These are phyloP conservation scores for Apodemia mormo DNA, from an alignment of 2,888 invertebrate genomes.

Conservation along the genomic window DNA sequence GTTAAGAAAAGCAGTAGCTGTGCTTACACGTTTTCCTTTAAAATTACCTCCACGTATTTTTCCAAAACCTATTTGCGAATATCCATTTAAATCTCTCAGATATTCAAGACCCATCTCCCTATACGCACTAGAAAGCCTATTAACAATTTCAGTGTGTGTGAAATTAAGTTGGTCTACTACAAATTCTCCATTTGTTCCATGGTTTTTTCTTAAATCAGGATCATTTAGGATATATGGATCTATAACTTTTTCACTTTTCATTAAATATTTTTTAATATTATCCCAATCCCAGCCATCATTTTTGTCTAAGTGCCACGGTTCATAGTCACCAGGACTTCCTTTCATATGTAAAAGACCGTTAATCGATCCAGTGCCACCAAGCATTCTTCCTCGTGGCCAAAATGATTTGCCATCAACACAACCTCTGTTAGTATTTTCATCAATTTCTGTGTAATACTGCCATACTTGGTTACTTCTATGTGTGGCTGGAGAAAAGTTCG, in stretches of 20 bases:
- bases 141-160: conserved; percentile 57
- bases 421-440: conserved; percentile 55
- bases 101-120: conserved; percentile 73
- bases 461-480: conserved; percentile 55
- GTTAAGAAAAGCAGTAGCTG: conserved; percentile 75
- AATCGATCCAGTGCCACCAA: conserved; percentile 72
- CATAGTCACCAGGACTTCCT: conserved; percentile 64
- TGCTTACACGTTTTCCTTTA: conserved; percentile 78
- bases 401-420: conserved; percentile 52
- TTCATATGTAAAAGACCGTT: conserved; percentile 69
- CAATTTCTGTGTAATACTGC: conserved; percentile 65
- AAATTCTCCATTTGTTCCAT: conserved; percentile 75
- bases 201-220: conserved; percentile 56
- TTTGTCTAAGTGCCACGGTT: conserved; percentile 57
- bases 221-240: conserved; percentile 65
- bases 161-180: conserved; percentile 73
- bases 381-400: conserved; percentile 67
- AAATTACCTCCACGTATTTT: conserved; percentile 75
- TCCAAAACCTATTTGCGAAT: conserved; percentile 77
- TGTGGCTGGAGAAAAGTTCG: conserved; percentile 58
- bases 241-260: conserved; percentile 65
- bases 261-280: conserved; percentile 61
- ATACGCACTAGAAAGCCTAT: conserved; percentile 64
- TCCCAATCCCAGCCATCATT: conserved; percentile 71
- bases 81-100: conserved; percentile 65